These are phyloP conservation scores for Psittacula cyanocephala DNA, from an alignment of 2,113 vertebrate genomes.

Conservation along the genomic window DNA sequence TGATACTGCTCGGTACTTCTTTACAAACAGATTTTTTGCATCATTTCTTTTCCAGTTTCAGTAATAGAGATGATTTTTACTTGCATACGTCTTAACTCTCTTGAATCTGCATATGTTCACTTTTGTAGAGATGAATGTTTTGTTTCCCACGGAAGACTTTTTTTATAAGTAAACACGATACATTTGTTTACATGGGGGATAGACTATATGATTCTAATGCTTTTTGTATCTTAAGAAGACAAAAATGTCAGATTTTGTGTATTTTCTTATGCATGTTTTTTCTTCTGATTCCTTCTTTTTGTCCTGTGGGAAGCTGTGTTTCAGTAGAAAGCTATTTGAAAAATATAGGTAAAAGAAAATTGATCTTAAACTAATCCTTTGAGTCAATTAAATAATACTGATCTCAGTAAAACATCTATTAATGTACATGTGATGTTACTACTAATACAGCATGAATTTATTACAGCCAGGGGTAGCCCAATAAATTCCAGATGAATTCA, in stretches of 20 bases:
- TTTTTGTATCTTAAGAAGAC: neutral
- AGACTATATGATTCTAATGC: neutral
- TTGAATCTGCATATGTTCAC: neutral
- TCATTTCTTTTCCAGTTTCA: neutral
- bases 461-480: constrained; percentile 42
- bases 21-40: neutral
- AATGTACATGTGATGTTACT: constrained; percentile 48
- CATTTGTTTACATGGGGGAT: neutral
- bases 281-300: neutral
- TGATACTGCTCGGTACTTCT: neutral
- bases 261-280: constrained; percentile 16
- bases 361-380: constrained; percentile 57
- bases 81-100: neutral
- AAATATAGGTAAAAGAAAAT: constrained; percentile 29
- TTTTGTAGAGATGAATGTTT: neutral
- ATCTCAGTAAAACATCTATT: constrained; percentile 58
- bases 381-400: constrained; percentile 55
- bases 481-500: constrained; percentile 64
- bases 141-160: neutral
- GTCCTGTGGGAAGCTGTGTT: neutral
- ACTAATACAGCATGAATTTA: constrained; percentile 57
- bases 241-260: neutral
- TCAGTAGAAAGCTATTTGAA: neutral
- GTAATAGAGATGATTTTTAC: neutral
- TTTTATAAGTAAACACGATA: neutral